These are phyloP conservation scores for Coelopa pilipes DNA, from an alignment of 2,888 invertebrate species.

Conservation along the genomic window DNA sequence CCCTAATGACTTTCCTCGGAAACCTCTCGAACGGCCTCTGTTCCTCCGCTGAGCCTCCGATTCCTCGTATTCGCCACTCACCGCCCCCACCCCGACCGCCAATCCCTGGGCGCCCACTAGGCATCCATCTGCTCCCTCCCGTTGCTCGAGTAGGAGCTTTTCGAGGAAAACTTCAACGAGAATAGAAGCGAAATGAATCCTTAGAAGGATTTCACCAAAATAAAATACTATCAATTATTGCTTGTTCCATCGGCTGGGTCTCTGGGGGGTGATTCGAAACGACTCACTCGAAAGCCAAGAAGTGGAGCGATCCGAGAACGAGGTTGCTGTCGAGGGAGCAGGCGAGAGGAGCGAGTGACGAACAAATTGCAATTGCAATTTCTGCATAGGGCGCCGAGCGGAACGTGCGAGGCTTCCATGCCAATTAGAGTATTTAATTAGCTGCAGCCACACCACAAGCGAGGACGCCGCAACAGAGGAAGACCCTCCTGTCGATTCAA, in stretches of 20 bases:
- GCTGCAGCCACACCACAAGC: neutral
- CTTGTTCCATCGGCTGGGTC: neutral
- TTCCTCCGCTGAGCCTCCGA: too few species aligned
- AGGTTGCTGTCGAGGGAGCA: neutral
- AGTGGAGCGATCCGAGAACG: neutral
- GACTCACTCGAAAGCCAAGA: neutral
- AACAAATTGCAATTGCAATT: neutral
- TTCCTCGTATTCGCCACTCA: too few species aligned
- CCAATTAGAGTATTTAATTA: slow-evolving; percentile 4
- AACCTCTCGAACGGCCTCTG: neutral
- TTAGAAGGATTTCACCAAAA: slow-evolving; percentile 13
- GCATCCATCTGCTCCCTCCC: too few species aligned
- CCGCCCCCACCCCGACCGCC: too few species aligned
- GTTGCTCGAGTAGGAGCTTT: neutral
- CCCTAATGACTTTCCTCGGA: slow-evolving; percentile 6
- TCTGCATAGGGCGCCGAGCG: neutral
- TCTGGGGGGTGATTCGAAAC: neutral
- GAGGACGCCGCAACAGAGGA: neutral
- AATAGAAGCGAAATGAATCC: slow-evolving; percentile 14
- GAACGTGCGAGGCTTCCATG: neutral
- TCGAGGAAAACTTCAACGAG: neutral
- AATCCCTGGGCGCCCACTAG: too few species aligned
- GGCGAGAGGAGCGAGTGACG: neutral
- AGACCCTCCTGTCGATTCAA: neutral
- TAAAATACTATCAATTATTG: slow-evolving; percentile 6